Evolutionary conservation across 92 coral and sea anemone species (phyloP).

Genomic region (Epizoanthus scotinus): DNA sequence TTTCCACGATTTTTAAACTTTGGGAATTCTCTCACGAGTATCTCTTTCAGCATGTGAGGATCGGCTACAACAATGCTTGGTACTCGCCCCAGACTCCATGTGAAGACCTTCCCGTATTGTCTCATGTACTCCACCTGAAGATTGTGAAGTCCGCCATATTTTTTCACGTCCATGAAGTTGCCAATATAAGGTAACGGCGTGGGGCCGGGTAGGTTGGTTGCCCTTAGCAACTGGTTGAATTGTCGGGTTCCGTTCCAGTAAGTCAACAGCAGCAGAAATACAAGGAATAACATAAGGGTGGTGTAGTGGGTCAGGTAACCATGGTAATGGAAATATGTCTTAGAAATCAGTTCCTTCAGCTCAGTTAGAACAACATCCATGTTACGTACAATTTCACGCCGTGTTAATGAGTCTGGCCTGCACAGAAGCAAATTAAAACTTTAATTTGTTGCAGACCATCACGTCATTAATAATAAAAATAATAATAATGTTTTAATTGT

Average conservation of each 20-base stretch:
- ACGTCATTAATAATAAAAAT: no score
- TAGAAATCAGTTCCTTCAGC: not conserved
- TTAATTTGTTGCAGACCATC: no score
- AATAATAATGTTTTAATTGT: no score
- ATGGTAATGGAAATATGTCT: not conserved
- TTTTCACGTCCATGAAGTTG: constrained; percentile 56
- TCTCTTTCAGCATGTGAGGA: constrained; percentile 59
- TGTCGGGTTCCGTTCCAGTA: constrained; percentile 58
- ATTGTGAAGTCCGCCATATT: constrained; percentile 55
- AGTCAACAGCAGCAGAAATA: constrained; percentile 22
- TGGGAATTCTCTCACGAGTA: constrained; percentile 60
- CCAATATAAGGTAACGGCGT: constrained; percentile 59
- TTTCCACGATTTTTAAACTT: constrained; percentile 47
- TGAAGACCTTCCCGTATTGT: constrained; percentile 58
- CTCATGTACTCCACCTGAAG: constrained; percentile 42
- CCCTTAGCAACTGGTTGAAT: constrained; percentile 39
- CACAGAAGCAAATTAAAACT: no score
- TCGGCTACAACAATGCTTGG: constrained; percentile 56
- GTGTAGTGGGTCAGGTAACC: constrained; percentile 4
- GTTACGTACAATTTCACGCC: not conserved
- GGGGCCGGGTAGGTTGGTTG: constrained; percentile 58
- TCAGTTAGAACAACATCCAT: not conserved
- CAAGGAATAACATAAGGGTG: not conserved
- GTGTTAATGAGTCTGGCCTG: not conserved
- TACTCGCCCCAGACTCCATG: constrained; percentile 50